These are phyloP conservation scores for Melanotaenia nigrans DNA, from an alignment of 2,797 vertebrate genomes.

Conservation along the genomic window DNA sequence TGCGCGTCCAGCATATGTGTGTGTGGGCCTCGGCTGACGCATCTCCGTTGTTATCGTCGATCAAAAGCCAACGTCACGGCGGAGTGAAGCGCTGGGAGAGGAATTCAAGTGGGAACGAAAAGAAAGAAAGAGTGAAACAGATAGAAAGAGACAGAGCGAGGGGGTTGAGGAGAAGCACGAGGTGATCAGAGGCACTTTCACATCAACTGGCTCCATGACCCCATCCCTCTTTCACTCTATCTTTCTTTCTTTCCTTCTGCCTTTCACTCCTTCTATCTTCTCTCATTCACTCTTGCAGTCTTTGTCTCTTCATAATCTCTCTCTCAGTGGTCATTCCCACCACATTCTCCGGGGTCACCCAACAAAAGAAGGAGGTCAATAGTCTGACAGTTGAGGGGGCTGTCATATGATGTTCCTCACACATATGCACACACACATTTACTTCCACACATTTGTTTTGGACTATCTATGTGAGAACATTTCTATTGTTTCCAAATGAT, in stretches of 20 bases:
- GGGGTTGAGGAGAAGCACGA: slow-evolving; percentile 78
- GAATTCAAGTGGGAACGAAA: slow-evolving; percentile 82
- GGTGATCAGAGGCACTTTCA: slow-evolving; percentile 78
- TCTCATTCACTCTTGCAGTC: slow-evolving; percentile 53
- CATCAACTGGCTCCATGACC: slow-evolving; percentile 76
- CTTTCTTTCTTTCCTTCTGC: slow-evolving; percentile 51
- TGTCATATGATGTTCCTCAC: slow-evolving; percentile 69
- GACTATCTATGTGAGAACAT: not conserved
- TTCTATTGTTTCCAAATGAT: not conserved
- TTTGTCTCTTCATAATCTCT: slow-evolving; percentile 73
- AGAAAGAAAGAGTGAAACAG: slow-evolving; percentile 72
- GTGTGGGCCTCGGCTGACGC: slow-evolving; percentile 75
- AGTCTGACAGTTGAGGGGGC: slow-evolving; percentile 69
- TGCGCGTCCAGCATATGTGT: slow-evolving; percentile 38
- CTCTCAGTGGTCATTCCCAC: slow-evolving; percentile 74
- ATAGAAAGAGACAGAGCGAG: slow-evolving; percentile 70
- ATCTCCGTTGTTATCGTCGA: slow-evolving; percentile 77
- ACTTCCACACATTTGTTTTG: slow-evolving; percentile 25
- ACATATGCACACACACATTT: slow-evolving; percentile 21
- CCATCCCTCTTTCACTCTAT: slow-evolving; percentile 43
- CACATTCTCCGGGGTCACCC: slow-evolving; percentile 77
- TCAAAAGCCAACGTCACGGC: slow-evolving; percentile 71
- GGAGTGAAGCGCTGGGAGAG: slow-evolving; percentile 76
- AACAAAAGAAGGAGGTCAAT: slow-evolving; percentile 72
- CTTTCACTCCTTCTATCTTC: slow-evolving; percentile 63